Conservation (phyloP, 2,888 invertebrate genomes). For the Torymus texanus region DNA sequence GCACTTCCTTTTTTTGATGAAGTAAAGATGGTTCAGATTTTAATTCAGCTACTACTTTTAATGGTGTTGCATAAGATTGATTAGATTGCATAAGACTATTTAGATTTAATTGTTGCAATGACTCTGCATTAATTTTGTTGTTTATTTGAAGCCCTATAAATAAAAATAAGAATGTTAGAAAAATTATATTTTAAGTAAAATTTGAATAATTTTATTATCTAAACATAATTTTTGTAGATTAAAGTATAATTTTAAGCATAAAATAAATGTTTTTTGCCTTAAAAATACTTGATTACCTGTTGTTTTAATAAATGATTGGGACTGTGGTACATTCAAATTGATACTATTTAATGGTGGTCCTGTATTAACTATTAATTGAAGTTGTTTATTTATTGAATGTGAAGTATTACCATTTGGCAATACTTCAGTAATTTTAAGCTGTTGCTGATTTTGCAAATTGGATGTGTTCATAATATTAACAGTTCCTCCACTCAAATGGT, state of each 20-base stretch:
- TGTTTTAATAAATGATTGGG: background rate
- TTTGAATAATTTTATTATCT: background rate
- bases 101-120: background rate
- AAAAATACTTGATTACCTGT: slow-evolving; percentile 16
- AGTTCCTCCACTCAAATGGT: slow-evolving; percentile 53
- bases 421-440: slow-evolving; percentile 19
- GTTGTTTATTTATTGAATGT: background rate
- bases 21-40: slow-evolving; percentile 69
- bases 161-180: background rate
- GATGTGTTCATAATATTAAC: slow-evolving; percentile 38
- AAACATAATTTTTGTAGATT: too few relatives aligned
- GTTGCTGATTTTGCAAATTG: slow-evolving; percentile 15
- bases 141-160: slow-evolving; percentile 23
- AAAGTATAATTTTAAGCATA: too few relatives aligned
- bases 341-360: slow-evolving; percentile 4
- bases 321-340: slow-evolving; percentile 20
- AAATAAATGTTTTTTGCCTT: too few relatives aligned
- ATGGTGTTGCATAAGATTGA: slow-evolving; percentile 57
- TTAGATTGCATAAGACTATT: slow-evolving; percentile 45
- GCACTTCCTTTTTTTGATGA: slow-evolving; percentile 69
- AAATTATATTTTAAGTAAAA: background rate
- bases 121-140: background rate
- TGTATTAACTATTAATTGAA: background rate
- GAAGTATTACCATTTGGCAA: slow-evolving; percentile 4
- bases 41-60: slow-evolving; percentile 68